Percentiles rank a stretch among this genome's conserved stretches.
Evolutionary conservation across 2,797 vertebrate species (phyloP).

Genomic region (Gorsachius magnificus): DNA sequence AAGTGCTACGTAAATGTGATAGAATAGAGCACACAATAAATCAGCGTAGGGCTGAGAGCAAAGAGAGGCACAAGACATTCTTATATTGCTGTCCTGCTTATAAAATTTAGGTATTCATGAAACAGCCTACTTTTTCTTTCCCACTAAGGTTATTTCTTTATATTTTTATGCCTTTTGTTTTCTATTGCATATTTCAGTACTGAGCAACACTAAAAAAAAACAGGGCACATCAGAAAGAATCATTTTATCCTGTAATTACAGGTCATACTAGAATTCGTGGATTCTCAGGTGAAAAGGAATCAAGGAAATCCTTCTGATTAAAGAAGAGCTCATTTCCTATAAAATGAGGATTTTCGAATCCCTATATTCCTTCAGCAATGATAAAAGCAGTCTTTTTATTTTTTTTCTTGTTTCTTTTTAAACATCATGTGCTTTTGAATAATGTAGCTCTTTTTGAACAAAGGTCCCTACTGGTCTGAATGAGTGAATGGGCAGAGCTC

Average conservation of each 20-base stretch:
- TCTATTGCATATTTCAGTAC: not conserved
- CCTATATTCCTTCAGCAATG: not conserved
- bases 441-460: not conserved
- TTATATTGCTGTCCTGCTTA: not conserved
- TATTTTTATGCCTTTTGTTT: not conserved
- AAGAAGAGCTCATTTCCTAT: not conserved
- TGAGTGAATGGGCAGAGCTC: not conserved
- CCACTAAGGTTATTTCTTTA: not conserved
- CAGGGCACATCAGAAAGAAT: not conserved
- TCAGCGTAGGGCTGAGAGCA: not conserved
- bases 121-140: not conserved
- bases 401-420: not conserved
- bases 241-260: not conserved
- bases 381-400: not conserved
- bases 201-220: not conserved
- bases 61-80: not conserved
- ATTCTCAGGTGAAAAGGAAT: not conserved
- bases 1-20: not conserved
- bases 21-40: not conserved
- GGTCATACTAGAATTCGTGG: not conserved
- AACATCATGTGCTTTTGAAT: not conserved
- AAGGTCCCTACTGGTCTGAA: not conserved
- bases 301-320: not conserved
- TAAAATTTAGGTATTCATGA: not conserved
- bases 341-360: not conserved